phyloP scores from a whole-genome alignment of 2,113 vertebrate genomes.

The Uria aalge region DNA sequence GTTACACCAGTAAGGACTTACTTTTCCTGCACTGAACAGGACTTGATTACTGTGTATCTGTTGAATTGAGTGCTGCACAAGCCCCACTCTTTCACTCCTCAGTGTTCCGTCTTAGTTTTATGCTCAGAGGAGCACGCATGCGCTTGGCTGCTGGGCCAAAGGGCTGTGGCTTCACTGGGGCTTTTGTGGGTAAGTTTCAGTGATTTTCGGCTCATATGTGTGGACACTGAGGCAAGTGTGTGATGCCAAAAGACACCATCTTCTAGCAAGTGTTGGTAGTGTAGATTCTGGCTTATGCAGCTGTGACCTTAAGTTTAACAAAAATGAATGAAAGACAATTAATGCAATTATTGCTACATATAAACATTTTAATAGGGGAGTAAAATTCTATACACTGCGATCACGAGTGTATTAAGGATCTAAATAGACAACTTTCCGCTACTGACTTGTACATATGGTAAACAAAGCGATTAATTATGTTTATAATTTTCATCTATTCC shows the following conservation, averaged over 20 bases:
- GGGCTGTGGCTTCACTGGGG: neutral
- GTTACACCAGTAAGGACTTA: neutral
- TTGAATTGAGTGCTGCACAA: neutral
- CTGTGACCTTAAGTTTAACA: neutral
- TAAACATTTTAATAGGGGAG: neutral
- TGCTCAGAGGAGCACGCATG: fast-evolving
- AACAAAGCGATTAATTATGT: neutral
- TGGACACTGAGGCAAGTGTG: neutral
- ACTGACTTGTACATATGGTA: neutral
- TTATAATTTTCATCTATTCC: neutral
- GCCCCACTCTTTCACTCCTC: neutral
- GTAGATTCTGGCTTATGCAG: neutral
- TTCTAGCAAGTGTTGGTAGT: neutral
- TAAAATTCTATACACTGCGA: neutral
- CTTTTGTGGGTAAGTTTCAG: neutral
- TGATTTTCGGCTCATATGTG: neutral
- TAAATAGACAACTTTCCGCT: neutral
- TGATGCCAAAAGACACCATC: neutral
- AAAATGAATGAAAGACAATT: neutral
- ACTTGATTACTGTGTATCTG: neutral
- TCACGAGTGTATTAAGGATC: neutral
- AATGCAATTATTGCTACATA: neutral
- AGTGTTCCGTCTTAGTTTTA: neutral
- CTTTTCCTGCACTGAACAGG: neutral
- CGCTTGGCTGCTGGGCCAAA: neutral